A percentile compares a stretch with the other conserved stretches of the same genome.
Evolutionary conservation across 2,113 vertebrate species (phyloP).

Genomic region (Charadrius vociferus): DNA sequence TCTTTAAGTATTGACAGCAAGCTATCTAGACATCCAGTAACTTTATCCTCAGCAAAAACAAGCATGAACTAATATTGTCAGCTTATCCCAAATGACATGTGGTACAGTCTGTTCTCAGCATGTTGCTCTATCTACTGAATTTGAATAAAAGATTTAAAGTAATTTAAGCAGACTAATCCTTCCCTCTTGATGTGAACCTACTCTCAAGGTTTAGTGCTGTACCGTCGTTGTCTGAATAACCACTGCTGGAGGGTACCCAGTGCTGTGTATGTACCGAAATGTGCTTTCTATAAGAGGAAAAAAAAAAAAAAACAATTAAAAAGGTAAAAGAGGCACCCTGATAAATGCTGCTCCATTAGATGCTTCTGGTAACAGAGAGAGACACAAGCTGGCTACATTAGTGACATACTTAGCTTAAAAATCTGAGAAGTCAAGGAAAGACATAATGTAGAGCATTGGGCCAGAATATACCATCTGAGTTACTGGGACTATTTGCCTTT

Average conservation of each 20-base stretch:
- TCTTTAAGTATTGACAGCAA: background rate
- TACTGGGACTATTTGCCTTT: background rate
- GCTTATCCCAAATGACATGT: background rate
- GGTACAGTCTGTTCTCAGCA: background rate
- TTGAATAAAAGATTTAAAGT: background rate
- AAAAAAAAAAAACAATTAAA: background rate
- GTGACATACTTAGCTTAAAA: background rate
- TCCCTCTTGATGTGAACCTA: background rate
- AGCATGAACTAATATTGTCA: background rate
- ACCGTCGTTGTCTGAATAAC: background rate
- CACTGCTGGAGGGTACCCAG: background rate
- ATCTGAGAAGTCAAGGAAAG: background rate
- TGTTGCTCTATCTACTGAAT: background rate
- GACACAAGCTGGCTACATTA: background rate
- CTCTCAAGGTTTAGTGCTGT: background rate
- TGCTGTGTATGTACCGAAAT: background rate
- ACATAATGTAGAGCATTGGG: background rate
- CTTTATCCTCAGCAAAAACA: background rate
- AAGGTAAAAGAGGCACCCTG: background rate
- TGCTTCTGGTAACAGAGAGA: background rate
- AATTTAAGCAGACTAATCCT: background rate
- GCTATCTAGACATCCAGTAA: background rate
- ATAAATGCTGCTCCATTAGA: background rate
- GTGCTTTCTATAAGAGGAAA: background rate
- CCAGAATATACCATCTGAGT: background rate